Evolutionary conservation across 2,797 vertebrate species (phyloP).

Genomic region (Eutrigla gurnardus): DNA sequence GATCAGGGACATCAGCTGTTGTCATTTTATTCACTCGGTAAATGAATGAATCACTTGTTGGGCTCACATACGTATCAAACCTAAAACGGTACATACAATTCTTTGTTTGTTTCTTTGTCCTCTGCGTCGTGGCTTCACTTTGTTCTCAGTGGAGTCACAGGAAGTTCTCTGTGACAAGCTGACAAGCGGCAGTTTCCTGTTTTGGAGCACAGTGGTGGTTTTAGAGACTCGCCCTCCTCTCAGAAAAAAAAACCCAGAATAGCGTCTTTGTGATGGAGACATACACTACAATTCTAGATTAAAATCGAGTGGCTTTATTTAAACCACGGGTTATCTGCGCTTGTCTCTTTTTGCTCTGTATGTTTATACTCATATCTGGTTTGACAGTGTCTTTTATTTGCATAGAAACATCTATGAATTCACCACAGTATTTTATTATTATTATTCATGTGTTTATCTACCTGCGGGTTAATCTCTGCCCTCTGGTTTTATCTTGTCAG

Average conservation of each 20-base stretch:
- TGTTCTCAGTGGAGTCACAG: conserved; percentile 61
- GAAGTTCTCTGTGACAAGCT: conserved; percentile 62
- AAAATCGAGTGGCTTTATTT: conserved; percentile 12
- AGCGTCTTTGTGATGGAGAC: conserved; percentile 12
- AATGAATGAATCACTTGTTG: neutral
- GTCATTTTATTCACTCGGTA: conserved; percentile 9
- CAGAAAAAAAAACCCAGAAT: conserved; percentile 42
- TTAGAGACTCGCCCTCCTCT: conserved; percentile 45
- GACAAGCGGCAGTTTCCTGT: conserved; percentile 77
- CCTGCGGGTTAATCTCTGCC: neutral
- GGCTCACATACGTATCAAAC: conserved; percentile 5
- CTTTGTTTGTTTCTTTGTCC: neutral
- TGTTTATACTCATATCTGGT: conserved; percentile 16
- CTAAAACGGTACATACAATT: conserved; percentile 17
- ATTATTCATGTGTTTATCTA: conserved; percentile 17
- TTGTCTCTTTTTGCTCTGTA: neutral
- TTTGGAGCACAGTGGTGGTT: conserved; percentile 66
- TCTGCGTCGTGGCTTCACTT: conserved; percentile 30
- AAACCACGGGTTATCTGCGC: conserved; percentile 4
- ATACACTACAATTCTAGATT: conserved; percentile 1
- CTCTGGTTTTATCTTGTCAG: conserved; percentile 28
- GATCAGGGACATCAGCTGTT: conserved; percentile 19
- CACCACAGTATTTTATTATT: conserved; percentile 14
- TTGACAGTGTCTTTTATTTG: neutral
- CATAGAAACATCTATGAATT: conserved; percentile 20